A percentile compares a stretch with the other conserved stretches of the same genome.
These are phyloP conservation scores for Allygus modestus DNA, from an alignment of 2,888 invertebrate genomes.

Conservation along the genomic window DNA sequence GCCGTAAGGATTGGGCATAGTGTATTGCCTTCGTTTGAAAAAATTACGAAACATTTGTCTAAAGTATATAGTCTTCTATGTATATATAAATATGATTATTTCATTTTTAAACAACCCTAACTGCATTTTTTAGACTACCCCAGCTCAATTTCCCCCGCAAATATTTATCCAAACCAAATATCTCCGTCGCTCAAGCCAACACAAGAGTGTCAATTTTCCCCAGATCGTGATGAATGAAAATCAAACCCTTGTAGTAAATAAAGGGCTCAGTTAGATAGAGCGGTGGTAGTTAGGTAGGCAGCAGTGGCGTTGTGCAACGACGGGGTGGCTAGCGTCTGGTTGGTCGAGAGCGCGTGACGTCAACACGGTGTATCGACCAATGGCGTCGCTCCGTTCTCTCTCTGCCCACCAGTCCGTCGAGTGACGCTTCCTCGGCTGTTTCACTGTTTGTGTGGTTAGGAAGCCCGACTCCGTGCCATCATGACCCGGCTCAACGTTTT, in stretches of 20 bases:
- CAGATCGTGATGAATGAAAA: slow-evolving; percentile 12
- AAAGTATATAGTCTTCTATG: too few relatives aligned
- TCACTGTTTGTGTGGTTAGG: slow-evolving; percentile 16
- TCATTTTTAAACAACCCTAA: too few relatives aligned
- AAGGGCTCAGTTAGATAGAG: background rate
- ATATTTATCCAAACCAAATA: too few relatives aligned
- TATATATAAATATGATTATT: too few relatives aligned
- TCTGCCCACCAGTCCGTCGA: slow-evolving; percentile 29
- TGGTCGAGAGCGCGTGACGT: slow-evolving; percentile 59
- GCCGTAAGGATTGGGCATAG: too few relatives aligned
- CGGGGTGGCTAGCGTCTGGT: slow-evolving; percentile 29
- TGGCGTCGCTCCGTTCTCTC: slow-evolving; percentile 20
- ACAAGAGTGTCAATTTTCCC: too few relatives aligned
- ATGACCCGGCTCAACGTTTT: slow-evolving; percentile 40
- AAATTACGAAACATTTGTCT: too few relatives aligned
- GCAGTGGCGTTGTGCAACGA: slow-evolving; percentile 36
- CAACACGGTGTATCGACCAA: slow-evolving; percentile 59
- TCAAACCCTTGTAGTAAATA: slow-evolving; percentile 3
- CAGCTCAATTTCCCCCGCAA: too few relatives aligned
- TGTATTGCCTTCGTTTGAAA: too few relatives aligned
- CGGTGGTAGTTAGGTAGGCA: background rate
- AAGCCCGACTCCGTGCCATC: slow-evolving; percentile 38
- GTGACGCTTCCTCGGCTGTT: slow-evolving; percentile 15
- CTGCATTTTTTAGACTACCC: too few relatives aligned
- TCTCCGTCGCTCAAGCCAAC: too few relatives aligned